Base-by-base conservation (phyloP, 2,797 vertebrate genomes). In the Carapus acus region DNA sequence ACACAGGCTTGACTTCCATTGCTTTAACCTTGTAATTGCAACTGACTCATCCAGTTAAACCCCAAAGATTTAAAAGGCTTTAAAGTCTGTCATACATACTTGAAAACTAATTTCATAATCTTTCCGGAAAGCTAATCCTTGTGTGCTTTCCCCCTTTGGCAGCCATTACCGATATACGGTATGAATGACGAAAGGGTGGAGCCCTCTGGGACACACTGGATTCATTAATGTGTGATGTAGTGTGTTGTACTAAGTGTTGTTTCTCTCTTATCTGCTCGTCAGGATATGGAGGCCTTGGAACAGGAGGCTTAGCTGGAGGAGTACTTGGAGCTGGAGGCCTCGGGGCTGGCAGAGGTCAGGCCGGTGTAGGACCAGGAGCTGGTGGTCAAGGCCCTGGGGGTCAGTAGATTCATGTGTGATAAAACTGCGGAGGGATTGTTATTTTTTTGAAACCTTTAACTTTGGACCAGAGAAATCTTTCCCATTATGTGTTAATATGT, bases 141-240 rank as follows among this genome's bases (percentile, higher is more conserved):
- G 16, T 42, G 49, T 62, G 54, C 23, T 60, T 70, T 56, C 52
- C 62, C n/a, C n/a, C 19, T 62, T 1, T 5, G 54, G 46, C 58
- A 69, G 51, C 36, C 47, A 63, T 56, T 38, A 33, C 34, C 39
- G 47, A 33, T 33, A 13, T 33, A 9, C 61, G 20, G 43, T 69
- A 58, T 79, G 45, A 51, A 54, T 71, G 69, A 64, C 66, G 33
- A 51, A 54, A 46, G 67, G 73, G 67, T 62, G 66, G 65, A 55
- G 63, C 56, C n/a, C 54, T 52, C 15, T 43, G 14, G 39, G 21
- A 67, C 73, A 77, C 13, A 29, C 31, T 66, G 64, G 59, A 65
- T 68, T 66, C 49, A 73, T 82, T 76, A 76, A 71, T 67, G 61
- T 19, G 48, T 72, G 49, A 65, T 62, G 67, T 58, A 50, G 60